Percentiles rank a stretch among this genome's conserved stretches.
Evolutionary conservation across 2,888 invertebrate genomes (phyloP).

Genomic region (Idaea biselata): DNA sequence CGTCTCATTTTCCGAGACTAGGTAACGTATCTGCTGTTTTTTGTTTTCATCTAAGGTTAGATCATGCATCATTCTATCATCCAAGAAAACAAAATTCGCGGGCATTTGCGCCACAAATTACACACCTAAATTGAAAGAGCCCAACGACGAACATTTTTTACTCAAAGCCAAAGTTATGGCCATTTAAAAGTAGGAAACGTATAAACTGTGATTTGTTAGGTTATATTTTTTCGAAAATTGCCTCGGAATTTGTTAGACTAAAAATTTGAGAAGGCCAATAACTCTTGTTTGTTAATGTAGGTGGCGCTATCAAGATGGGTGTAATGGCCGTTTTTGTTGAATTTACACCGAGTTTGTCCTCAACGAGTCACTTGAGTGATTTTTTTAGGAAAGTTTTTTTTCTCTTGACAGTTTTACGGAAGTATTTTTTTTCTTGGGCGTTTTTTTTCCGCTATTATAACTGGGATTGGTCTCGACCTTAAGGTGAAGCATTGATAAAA

Average conservation of each 20-base stretch:
- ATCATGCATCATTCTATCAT: too few species aligned
- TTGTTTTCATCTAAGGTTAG: too few species aligned
- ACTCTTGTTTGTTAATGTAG: neutral
- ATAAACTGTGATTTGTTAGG: slow-evolving; percentile 1
- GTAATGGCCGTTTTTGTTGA: neutral
- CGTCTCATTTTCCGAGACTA: too few species aligned
- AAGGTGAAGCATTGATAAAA: too few species aligned
- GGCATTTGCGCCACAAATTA: too few species aligned
- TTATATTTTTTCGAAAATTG: neutral
- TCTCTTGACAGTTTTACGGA: neutral
- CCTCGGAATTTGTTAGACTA: neutral
- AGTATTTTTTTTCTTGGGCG: too few species aligned
- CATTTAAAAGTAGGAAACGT: neutral
- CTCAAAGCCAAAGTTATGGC: neutral
- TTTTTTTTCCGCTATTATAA: too few species aligned
- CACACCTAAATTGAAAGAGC: too few species aligned
- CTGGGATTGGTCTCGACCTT: too few species aligned
- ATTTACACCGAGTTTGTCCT: neutral
- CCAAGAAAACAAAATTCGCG: too few species aligned
- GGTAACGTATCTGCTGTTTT: too few species aligned
- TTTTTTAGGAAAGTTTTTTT: neutral
- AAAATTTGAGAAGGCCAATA: neutral
- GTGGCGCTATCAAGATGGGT: neutral
- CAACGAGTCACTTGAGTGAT: neutral
- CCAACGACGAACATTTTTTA: neutral